Conservation (phyloP, 1,140 invertebrate genomes). For the Diploscapter pachys region DNA sequence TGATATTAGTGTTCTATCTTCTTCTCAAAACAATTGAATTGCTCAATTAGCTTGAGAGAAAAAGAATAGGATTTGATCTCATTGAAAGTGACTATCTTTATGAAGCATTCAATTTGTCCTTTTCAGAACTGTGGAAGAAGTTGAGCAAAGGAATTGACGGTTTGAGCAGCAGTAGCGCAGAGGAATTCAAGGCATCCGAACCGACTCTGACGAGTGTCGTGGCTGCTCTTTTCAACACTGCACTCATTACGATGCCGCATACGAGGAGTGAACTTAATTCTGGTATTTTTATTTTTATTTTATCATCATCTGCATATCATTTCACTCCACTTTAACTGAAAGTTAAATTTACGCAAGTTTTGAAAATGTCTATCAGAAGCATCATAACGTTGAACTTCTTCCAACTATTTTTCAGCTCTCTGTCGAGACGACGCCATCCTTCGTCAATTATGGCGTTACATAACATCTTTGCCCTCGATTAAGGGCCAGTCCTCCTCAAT, state of each 20-base stretch:
- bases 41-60: too few species aligned
- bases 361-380: not conserved
- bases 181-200: slow-evolving; percentile 61
- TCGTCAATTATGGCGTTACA: slow-evolving; percentile 83
- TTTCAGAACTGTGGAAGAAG: slow-evolving; percentile 41
- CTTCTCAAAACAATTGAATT: too few species aligned
- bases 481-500: slow-evolving; percentile 14
- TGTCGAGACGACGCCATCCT: slow-evolving; percentile 88
- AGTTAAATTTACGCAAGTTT: too few species aligned
- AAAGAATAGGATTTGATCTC: too few species aligned
- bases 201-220: slow-evolving; percentile 77
- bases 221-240: slow-evolving; percentile 85
- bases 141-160: slow-evolving; percentile 1
- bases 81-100: too few species aligned
- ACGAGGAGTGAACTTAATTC: slow-evolving; percentile 89
- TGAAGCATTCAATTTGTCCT: not conserved
- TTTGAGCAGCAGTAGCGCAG: slow-evolving; percentile 10
- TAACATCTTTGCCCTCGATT: slow-evolving; percentile 58
- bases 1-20: too few species aligned
- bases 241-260: slow-evolving; percentile 81
- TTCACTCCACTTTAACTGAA: too few species aligned
- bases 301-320: too few species aligned
- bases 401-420: slow-evolving; percentile 68
- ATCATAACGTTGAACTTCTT: not conserved
- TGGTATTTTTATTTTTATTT: slow-evolving; percentile 66